phyloP scores from a whole-genome alignment of 2,113 vertebrate species.

The Ageneiosus marmoratus region DNA sequence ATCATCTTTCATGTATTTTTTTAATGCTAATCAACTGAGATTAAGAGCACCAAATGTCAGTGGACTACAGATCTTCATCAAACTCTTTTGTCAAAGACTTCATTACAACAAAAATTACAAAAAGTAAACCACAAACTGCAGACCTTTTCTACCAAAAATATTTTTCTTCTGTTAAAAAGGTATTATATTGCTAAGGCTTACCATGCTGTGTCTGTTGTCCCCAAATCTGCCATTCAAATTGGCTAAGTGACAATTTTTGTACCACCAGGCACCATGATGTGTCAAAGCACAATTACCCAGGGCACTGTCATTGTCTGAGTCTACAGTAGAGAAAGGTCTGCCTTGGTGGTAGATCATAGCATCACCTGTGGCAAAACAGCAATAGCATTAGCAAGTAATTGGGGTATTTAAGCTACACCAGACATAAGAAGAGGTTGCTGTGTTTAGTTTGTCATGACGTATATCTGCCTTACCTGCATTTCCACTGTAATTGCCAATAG shows the following conservation, averaged over 20 bases:
- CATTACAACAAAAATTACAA: background rate
- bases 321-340: constrained; percentile 81
- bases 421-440: background rate
- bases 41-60: background rate
- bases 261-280: constrained; percentile 85
- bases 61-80: background rate
- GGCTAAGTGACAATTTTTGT: constrained; percentile 88
- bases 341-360: constrained; percentile 85
- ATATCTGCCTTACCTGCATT: constrained; percentile 74
- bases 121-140: background rate
- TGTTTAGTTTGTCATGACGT: background rate
- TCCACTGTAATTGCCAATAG: constrained; percentile 81
- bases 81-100: background rate
- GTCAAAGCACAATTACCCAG: constrained; percentile 84
- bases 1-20: background rate
- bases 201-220: constrained; percentile 82
- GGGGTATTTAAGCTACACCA: background rate
- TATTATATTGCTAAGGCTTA: constrained; percentile 61
- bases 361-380: constrained; percentile 77
- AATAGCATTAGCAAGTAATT: background rate
- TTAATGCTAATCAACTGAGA: background rate
- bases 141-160: background rate
- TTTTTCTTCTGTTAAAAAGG: background rate
- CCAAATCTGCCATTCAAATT: constrained; percentile 83
- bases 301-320: constrained; percentile 85